Evolutionary conservation across 2,797 vertebrate species (phyloP).

Genomic region (Dipus sagitta): DNA sequence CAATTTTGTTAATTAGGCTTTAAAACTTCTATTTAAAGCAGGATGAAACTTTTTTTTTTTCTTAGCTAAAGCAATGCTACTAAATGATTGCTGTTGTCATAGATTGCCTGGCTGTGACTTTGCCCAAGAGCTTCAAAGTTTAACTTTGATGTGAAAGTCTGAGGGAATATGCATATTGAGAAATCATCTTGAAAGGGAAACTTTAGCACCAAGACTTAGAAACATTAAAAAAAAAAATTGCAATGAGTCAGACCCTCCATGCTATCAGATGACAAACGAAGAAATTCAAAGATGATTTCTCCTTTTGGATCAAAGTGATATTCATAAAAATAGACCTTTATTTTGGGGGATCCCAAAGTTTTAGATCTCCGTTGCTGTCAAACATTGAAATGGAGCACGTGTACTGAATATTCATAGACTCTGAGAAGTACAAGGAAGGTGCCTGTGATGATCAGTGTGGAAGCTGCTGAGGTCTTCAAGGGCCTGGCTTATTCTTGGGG

Average conservation of each 20-base stretch:
- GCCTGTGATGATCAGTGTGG: neutral
- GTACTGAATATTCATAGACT: neutral
- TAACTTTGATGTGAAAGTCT: slow-evolving; percentile 79
- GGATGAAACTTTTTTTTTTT: slow-evolving; percentile 68
- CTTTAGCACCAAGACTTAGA: slow-evolving; percentile 40
- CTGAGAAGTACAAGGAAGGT: neutral
- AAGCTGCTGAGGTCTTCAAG: neutral
- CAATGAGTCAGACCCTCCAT: neutral
- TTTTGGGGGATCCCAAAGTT: neutral
- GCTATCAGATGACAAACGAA: slow-evolving; percentile 6
- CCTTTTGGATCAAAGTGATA: slow-evolving; percentile 34
- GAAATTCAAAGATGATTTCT: slow-evolving; percentile 45
- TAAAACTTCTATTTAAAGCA: slow-evolving; percentile 77
- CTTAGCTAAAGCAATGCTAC: slow-evolving; percentile 59
- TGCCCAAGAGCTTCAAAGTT: slow-evolving; percentile 75
- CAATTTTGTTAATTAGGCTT: slow-evolving; percentile 78
- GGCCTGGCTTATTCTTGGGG: fast-evolving
- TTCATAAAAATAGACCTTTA: neutral
- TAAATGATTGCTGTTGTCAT: slow-evolving; percentile 77
- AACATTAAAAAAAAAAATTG: slow-evolving; percentile 50
- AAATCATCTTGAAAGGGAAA: slow-evolving; percentile 66
- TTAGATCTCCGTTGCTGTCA: neutral
- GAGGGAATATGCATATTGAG: slow-evolving; percentile 70
- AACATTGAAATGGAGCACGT: neutral
- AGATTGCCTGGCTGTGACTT: slow-evolving; percentile 66